Base-by-base conservation (phyloP, 1,140 invertebrate species). In the Triops longicaudatus region DNA sequence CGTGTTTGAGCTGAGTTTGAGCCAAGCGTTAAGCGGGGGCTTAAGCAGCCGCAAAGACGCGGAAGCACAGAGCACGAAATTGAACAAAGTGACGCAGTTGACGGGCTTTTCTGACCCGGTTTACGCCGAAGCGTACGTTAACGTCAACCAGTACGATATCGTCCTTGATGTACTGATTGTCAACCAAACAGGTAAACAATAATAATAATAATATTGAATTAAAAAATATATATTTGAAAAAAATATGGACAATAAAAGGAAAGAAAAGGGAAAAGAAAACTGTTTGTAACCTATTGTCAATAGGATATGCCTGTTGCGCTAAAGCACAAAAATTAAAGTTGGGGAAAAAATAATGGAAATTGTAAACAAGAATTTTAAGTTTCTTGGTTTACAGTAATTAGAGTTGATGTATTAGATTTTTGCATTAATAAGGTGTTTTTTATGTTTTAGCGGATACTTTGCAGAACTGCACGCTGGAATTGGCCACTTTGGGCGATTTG, bases 31-130 rank as follows among this genome's bases (percentile, higher is more conserved):
- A 12, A 91, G 90, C 72, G 91, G 92, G 72, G 85, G 84, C 12
- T 88, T 88, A 80, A 87, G 88, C 73, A 87, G 88, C 10, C 83
- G 86, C 73, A 86, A 87, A 63, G 50, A 81, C 80, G 44, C 78
- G 79, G 76, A 80, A 80, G 74, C 79, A 85, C 85, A 71, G 84
- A 84, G 80, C 81, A 88, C 88, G 17, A 89, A 89, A 81, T 83
- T 90, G 4, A 89, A 87, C 81, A 90, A 98, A 87, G 96, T 98
- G 26, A 97, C 95, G n/a, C 98, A 99, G 84, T 87, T 99, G 78
- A 98, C 98, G n/a, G 98, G 98, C 26, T 98, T 99, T 85, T 98
- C 96, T 0, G 98, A 99, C 87, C 97, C 98, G 0, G 96, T 99
- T 63, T 99, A 99, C 85, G 93, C 97, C 12, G 98, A 99, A 86